These are phyloP conservation scores for Luidia sarsii DNA, from an alignment of 53 echinoderm and acorn worm species.

Conservation along the genomic window DNA sequence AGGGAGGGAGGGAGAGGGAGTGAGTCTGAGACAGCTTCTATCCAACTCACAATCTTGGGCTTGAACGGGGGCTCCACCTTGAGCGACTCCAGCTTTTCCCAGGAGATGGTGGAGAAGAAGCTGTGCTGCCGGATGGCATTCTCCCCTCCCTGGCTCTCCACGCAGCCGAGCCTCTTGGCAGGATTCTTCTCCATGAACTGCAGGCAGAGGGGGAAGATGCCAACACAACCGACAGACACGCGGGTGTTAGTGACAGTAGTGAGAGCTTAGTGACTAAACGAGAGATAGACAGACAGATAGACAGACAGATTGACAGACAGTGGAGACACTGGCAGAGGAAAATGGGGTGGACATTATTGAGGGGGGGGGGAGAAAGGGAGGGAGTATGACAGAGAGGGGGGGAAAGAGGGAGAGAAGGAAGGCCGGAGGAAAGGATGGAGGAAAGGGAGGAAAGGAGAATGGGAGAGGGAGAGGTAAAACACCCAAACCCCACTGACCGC, in stretches of 20 bases:
- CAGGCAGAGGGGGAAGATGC: background rate
- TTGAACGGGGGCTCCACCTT: constrained; percentile 96
- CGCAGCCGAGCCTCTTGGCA: constrained; percentile 93
- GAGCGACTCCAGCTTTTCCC: constrained; percentile 91
- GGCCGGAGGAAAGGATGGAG: no score
- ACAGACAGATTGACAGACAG: no score
- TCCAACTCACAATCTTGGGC: constrained; percentile 97
- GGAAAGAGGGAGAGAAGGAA: no score
- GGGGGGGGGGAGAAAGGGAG: no score
- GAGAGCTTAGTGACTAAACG: no score
- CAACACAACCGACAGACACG: no score
- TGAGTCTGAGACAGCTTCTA: background rate
- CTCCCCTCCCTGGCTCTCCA: constrained; percentile 92
- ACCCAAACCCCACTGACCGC: constrained; percentile 86
- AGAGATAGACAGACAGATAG: no score
- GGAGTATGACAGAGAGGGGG: no score
- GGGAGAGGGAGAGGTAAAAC: background rate
- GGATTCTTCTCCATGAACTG: constrained; percentile 99
- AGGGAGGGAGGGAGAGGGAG: background rate
- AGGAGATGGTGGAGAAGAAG: constrained; percentile 91
- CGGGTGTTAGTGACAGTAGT: no score
- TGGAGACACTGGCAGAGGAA: no score
- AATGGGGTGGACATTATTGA: no score
- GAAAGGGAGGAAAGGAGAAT: no score
- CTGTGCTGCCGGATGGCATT: constrained; percentile 85